Evolutionary conservation across 2,113 vertebrate genomes (phyloP), one percentile per base, ranked within the genome.

Genomic region (Entomyzon cyanotis): DNA sequence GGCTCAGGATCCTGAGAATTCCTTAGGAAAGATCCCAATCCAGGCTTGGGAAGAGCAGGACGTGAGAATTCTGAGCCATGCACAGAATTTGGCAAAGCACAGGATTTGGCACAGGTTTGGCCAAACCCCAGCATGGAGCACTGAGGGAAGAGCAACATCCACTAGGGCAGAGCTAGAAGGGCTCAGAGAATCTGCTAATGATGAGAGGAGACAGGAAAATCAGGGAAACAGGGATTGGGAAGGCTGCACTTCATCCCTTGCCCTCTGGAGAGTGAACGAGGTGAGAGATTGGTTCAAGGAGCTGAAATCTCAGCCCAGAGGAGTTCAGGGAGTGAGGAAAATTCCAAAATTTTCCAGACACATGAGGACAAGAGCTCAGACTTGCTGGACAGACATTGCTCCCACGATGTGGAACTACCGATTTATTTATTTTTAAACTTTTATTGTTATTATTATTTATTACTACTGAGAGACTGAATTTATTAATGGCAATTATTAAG

Each of bases 271-370:
- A 13, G 7, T 2, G 19, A 30, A 25, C 4, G 5, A 2, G 63
- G 63, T 7, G 50, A 81, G 60, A 37, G 3, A 22, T 0, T 17
- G 46, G 55, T 56, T 53, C 50, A 28, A 62, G 60, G 4, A 75
- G 77, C 87, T 35, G 4, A 44, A 76, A 53, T 47, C 56, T 2
- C 27, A 35, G 49, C 42, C 80, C 33, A 20, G 63, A 92, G 86
- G 49, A 79, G 56, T 0, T 52, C 30, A 56, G 25, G 7, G 42
- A 82, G 31, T 8, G 46, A 44, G 24, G n/a, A n/a, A n/a, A n/a
- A n/a, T 28, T 77, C 92, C 78, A 56, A 87, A 22, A 67, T 58
- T 93, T 93, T 96, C 95, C 87, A 82, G 89, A 77, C 91, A 71
- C 28, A 58, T 5, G 71, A 90, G 65, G 83, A 71, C 46, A 46